Percentiles rank a stretch among this genome's conserved stretches.
Evolutionary conservation across 2,888 invertebrate species (phyloP).

Genomic region (Xylophagus ater): DNA sequence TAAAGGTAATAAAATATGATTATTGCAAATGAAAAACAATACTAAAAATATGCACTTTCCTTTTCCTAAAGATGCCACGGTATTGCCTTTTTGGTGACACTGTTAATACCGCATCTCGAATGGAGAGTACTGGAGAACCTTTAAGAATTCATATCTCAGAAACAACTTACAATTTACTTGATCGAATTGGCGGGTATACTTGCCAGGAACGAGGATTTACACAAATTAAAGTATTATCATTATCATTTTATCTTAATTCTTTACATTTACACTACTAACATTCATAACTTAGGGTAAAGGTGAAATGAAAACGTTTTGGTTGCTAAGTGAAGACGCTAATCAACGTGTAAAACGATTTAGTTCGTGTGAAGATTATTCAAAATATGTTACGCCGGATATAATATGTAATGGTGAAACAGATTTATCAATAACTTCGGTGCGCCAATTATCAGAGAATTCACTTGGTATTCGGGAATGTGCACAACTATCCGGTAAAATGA

Average conservation of each 20-base stretch:
- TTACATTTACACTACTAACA: neutral
- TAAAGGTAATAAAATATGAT: conserved; percentile 30
- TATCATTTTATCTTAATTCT: neutral
- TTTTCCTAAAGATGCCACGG: conserved; percentile 71
- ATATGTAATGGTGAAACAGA: conserved; percentile 29
- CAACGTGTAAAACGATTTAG: conserved; percentile 13
- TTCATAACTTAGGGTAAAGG: conserved; percentile 53
- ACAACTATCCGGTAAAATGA: too few relatives aligned
- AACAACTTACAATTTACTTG: conserved; percentile 53
- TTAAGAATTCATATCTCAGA: conserved; percentile 67
- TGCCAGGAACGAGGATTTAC: conserved; percentile 62
- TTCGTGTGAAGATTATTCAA: conserved; percentile 7
- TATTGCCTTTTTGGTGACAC: conserved; percentile 78
- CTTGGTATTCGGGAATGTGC: neutral
- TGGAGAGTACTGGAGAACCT: conserved; percentile 68
- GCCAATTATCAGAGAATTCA: conserved; percentile 11
- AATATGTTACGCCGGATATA: conserved; percentile 30
- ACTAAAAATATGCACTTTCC: too few relatives aligned
- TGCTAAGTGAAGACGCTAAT: conserved; percentile 46
- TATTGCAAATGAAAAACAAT: neutral
- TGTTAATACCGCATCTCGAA: conserved; percentile 69
- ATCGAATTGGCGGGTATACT: conserved; percentile 58
- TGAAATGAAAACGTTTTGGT: conserved; percentile 64
- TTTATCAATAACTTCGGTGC: conserved; percentile 6
- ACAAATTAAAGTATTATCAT: conserved; percentile 52